phyloP scores from a whole-genome alignment of 2,888 invertebrate species.

The Rhodophaea formosa region DNA sequence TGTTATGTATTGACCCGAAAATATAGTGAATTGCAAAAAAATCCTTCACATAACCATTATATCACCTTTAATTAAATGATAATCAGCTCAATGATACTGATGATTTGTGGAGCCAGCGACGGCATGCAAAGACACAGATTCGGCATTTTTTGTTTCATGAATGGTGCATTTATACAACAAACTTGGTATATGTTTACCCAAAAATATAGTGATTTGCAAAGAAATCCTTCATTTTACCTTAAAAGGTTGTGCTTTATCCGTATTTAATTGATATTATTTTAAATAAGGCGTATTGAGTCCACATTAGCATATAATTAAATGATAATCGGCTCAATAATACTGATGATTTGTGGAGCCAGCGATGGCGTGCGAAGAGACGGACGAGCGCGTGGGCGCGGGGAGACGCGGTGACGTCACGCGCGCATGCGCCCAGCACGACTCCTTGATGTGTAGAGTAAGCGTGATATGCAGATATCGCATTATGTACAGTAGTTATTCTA shows the following conservation, averaged over 20 bases:
- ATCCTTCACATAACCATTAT: too few species aligned
- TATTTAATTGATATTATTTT: neutral
- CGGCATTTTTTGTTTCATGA: too few species aligned
- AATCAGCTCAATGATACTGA: conserved; percentile 19
- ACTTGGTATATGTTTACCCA: too few species aligned
- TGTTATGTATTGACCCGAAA: too few species aligned
- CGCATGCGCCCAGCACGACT: conserved; percentile 62
- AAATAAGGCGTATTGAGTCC: neutral
- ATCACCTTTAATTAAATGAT: conserved; percentile 19
- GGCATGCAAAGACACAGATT: neutral
- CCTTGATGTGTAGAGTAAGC: conserved; percentile 56
- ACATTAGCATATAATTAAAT: conserved; percentile 18
- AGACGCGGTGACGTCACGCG: conserved; percentile 69
- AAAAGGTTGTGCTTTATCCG: neutral
- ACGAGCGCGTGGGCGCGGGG: conserved; percentile 38
- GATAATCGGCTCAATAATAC: conserved; percentile 20
- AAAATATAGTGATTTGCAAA: too few species aligned
- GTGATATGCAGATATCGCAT: conserved; percentile 42
- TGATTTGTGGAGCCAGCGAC: conserved; percentile 23
- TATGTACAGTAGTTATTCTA: too few species aligned
- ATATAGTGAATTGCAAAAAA: too few species aligned
- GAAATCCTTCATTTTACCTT: too few species aligned
- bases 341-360: conserved; percentile 23
- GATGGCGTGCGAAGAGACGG: conserved; percentile 22
- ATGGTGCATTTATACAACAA: too few species aligned